A percentile compares a stretch with the other conserved stretches of the same genome.
Conservation (phyloP, 2,888 invertebrate genomes). For the Drosophila demipolita region DNA sequence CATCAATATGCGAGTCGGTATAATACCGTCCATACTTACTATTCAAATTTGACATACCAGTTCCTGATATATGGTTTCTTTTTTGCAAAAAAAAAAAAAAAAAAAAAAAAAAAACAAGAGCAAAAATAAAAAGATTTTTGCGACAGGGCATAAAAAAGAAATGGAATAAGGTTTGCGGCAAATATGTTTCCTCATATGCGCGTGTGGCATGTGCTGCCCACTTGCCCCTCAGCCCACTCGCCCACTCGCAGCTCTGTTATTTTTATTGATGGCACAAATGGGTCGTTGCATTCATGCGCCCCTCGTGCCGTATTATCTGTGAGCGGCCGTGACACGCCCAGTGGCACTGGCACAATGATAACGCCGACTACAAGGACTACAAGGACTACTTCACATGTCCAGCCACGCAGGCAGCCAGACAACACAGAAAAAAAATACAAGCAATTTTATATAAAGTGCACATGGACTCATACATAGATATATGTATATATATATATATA, state of each 20-base stretch:
- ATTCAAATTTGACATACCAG: background rate
- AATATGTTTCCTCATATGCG: conserved; percentile 18
- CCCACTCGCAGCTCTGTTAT: conserved; percentile 42
- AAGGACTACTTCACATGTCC: conserved; percentile 34
- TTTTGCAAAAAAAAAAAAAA: conserved; percentile 14
- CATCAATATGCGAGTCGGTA: background rate
- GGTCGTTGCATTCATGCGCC: conserved; percentile 50
- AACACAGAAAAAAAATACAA: background rate
- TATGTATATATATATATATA: background rate
- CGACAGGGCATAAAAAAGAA: background rate
- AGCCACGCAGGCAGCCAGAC: conserved; percentile 5
- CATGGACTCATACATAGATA: background rate
- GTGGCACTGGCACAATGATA: conserved; percentile 49
- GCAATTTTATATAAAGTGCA: background rate
- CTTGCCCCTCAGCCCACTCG: background rate
- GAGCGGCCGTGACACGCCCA: conserved; percentile 36
- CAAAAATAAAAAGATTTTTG: conserved; percentile 3
- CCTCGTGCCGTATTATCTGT: conserved; percentile 42
- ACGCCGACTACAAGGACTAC: conserved; percentile 30
- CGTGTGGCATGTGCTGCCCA: conserved; percentile 1
- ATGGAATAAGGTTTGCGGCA: conserved; percentile 26
- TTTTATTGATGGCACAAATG: conserved; percentile 63
- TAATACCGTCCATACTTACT: background rate
- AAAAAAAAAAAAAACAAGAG: conserved; percentile 2
- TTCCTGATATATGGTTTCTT: conserved; percentile 5